phyloP scores from a whole-genome alignment of 1,140 invertebrate species.

The Lanistes nyassanus region DNA sequence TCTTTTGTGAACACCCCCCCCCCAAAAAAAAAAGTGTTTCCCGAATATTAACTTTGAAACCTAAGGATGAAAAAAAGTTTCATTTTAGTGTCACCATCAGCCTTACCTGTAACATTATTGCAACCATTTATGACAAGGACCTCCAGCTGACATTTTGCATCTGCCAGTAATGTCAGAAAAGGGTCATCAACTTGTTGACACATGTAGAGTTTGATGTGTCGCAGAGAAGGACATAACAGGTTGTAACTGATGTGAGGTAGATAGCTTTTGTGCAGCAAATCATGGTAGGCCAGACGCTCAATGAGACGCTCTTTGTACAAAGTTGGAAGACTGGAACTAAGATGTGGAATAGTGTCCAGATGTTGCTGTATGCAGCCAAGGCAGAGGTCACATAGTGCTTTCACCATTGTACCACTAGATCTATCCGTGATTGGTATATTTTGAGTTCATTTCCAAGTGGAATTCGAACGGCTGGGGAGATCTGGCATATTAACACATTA shows the following conservation, averaged over 20 bases:
- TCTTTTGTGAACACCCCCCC: no score
- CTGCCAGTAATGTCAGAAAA: conserved; percentile 41
- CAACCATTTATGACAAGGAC: conserved; percentile 43
- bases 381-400: conserved; percentile 48
- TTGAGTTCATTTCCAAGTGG: neutral
- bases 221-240: conserved; percentile 41
- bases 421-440: neutral
- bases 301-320: conserved; percentile 55
- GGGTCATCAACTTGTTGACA: conserved; percentile 52
- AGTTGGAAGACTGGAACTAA: conserved; percentile 40
- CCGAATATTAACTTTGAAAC: neutral
- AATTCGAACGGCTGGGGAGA: no score
- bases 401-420: conserved; percentile 43
- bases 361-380: conserved; percentile 45
- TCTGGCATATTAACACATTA: neutral
- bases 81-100: neutral
- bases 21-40: no score
- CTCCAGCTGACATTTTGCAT: conserved; percentile 39
- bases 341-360: conserved; percentile 40
- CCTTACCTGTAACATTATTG: conserved; percentile 47
- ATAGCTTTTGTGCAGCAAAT: conserved; percentile 41
- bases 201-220: conserved; percentile 46
- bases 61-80: neutral
- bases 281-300: conserved; percentile 49
- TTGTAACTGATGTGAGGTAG: conserved; percentile 41